phyloP scores from a whole-genome alignment of 2,113 vertebrate species.

The Capra hircus region DNA sequence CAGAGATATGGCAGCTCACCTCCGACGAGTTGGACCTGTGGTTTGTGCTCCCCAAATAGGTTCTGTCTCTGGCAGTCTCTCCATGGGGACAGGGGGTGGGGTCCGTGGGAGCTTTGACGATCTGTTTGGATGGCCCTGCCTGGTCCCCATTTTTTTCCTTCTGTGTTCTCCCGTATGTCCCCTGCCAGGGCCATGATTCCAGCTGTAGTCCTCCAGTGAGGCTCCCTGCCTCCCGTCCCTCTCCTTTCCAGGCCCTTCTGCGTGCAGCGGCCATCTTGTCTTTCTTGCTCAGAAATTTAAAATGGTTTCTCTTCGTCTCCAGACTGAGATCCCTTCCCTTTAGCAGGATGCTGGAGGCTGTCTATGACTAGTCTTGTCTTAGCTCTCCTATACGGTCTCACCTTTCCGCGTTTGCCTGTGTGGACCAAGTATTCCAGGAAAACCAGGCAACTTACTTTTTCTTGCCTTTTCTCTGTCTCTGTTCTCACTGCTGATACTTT shows the following conservation, averaged over 20 bases:
- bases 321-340: background rate
- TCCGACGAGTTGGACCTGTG: background rate
- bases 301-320: constrained; percentile 59
- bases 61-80: background rate
- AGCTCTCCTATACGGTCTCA: background rate
- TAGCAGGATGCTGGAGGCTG: background rate
- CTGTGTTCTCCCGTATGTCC: background rate
- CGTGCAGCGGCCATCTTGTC: constrained; percentile 68
- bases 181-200: background rate
- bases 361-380: background rate
- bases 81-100: background rate
- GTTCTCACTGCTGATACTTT: background rate
- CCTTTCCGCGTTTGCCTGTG: background rate
- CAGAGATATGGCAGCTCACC: background rate
- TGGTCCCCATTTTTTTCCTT: background rate
- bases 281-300: constrained; percentile 50
- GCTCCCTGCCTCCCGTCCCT: constrained; percentile 46
- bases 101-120: background rate
- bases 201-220: constrained; percentile 28
- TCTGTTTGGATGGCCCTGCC: background rate
- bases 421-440: background rate
- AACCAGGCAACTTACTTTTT: background rate
- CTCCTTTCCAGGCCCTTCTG: constrained; percentile 39
- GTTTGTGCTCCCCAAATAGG: constrained; percentile 20
- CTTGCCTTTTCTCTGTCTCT: background rate